Percentiles rank a stretch among this genome's conserved stretches.
Evolutionary conservation across 2,113 vertebrate genomes (phyloP).

Genomic region (Leuciscus idus): DNA sequence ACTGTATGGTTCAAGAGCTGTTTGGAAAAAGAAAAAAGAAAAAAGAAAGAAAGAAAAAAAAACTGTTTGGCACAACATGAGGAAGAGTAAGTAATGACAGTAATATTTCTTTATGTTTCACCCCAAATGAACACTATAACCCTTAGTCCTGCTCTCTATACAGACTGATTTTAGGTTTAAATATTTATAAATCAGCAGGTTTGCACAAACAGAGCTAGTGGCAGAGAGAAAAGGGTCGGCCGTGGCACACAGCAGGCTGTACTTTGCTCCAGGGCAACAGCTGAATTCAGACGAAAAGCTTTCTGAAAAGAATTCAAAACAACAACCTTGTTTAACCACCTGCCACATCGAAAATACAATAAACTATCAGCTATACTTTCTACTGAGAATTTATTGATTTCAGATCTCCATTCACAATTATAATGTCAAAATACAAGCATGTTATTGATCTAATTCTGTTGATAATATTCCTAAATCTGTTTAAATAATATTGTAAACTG

Average conservation of each 20-base stretch:
- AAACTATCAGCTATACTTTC: neutral
- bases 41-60: neutral
- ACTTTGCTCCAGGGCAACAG: neutral
- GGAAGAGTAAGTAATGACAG: neutral
- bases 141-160: neutral
- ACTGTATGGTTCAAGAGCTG: too few species aligned
- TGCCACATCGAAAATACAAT: neutral
- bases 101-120: neutral
- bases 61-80: neutral
- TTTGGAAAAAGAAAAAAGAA: neutral
- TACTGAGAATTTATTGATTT: neutral
- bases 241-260: neutral
- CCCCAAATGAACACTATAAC: neutral
- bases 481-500: neutral
- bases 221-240: neutral
- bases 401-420: neutral
- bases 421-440: neutral
- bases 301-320: neutral
- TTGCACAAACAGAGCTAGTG: neutral
- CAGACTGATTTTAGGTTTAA: neutral
- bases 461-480: too few species aligned
- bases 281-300: neutral
- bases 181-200: constrained; percentile 2
- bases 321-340: neutral
- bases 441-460: neutral